Base-by-base conservation (phyloP, 2,113 vertebrate species). In the Cyprinus carpio region DNA sequence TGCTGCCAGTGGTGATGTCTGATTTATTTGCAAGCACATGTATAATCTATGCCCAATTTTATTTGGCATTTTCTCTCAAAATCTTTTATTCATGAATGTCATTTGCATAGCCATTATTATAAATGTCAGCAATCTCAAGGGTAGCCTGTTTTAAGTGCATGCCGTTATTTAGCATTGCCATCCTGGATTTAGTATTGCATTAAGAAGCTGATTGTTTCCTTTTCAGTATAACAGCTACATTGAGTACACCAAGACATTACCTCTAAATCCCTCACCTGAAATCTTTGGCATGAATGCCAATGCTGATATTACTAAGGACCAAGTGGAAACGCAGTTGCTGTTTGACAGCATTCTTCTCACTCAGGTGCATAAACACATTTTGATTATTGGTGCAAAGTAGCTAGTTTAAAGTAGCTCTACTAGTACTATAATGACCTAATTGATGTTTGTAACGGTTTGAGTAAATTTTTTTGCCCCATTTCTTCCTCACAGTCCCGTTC, bases 281-380 rank as follows among this genome's bases (percentile, higher is more conserved):
- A 92, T 97, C 80, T 97, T 95, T 85, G 96, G 95, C 69, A 97
- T 96, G 96, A 96, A 97, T 0, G 87, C 95, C 89, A 97, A 97
- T 18, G 95, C 96, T 2, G 96, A 94, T 85, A 96, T 97, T 92
- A 95, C 95, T 40, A 97, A 97, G 85, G 96, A 96, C 91, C 96
- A 97, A 89, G 90, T 95, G 9, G 96, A 97, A 92, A 97, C 95
- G 0, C 95, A 97, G 18, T 91, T 95, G 65, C 87, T 98, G 20
- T 95, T 97, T 65, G 94, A 97, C 80, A 97, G 92, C 87, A 96
- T 96, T 87, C 92, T 97, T 86, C 96, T 97, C 7, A 96, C 94
- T 2, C 95, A 97, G 96, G 96, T 97, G 62, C 1, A 27, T 6
- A 7, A 31, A 51, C 18, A 34, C 40, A 34, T 67, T 81, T 67